A percentile compares a stretch with the other conserved stretches of the same genome.
Evolutionary conservation across 2,113 vertebrate species (phyloP).

Genomic region (Patagioenas fasciata): DNA sequence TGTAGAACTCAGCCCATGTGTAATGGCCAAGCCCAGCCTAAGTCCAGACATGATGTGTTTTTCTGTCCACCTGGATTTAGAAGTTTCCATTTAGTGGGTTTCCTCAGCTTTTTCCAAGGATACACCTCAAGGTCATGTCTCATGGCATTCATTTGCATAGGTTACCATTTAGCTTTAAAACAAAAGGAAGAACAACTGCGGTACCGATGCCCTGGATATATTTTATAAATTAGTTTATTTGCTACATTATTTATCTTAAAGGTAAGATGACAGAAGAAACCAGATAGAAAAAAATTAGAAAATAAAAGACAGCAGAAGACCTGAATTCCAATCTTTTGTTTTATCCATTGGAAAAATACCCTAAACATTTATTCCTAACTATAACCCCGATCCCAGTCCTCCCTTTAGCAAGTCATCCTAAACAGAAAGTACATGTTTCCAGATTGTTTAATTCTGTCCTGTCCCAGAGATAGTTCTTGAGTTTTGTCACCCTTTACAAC

Average conservation of each 20-base stretch:
- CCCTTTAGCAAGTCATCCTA: neutral
- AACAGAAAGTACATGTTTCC: neutral
- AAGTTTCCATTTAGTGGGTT: neutral
- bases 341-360: neutral
- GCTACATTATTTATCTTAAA: neutral
- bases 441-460: neutral
- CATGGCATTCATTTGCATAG: neutral
- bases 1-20: neutral
- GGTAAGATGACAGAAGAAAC: neutral
- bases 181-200: neutral
- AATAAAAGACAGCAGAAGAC: neutral
- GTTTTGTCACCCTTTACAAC: conserved; percentile 26
- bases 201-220: neutral
- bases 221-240: neutral
- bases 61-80: neutral
- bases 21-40: neutral
- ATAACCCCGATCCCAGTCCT: neutral
- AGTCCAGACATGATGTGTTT: neutral
- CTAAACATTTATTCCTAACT: neutral
- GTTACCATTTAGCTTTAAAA: neutral
- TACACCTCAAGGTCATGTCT: neutral
- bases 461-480: neutral
- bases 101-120: neutral
- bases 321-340: neutral
- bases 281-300: neutral